Evolutionary conservation across 1,140 invertebrate species (phyloP).

Genomic region (Drosophila sp.): DNA sequence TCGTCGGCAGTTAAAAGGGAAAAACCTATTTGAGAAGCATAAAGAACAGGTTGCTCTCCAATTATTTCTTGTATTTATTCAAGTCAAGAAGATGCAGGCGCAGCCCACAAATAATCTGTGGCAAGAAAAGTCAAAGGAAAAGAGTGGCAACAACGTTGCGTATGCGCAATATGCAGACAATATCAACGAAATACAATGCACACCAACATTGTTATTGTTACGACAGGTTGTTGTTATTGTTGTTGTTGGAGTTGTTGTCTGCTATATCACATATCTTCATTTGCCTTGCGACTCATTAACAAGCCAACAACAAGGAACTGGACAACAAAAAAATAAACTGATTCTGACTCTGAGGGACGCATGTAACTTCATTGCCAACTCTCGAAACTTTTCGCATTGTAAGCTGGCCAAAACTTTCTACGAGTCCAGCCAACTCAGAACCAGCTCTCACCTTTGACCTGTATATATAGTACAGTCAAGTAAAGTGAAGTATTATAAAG

Average conservation of each 20-base stretch:
- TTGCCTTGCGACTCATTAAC: constrained; percentile 69
- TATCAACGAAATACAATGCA: constrained; percentile 31
- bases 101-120: constrained; percentile 31
- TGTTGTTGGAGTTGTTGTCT: neutral
- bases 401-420: constrained; percentile 30
- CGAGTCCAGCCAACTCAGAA: constrained; percentile 24
- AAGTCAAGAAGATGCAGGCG: constrained; percentile 24
- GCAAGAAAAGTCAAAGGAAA: constrained; percentile 47
- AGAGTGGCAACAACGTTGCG: constrained; percentile 65
- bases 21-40: constrained; percentile 27
- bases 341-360: constrained; percentile 12
- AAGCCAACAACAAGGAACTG: constrained; percentile 39
- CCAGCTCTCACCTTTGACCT: constrained; percentile 55
- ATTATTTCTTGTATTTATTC: constrained; percentile 60
- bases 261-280: constrained; percentile 56
- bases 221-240: neutral
- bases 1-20: constrained; percentile 9
- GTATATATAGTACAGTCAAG: no score
- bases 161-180: constrained; percentile 64
- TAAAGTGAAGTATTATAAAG: neutral
- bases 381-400: constrained; percentile 56
- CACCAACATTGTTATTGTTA: constrained; percentile 9
- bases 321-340: constrained; percentile 40
- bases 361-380: neutral
- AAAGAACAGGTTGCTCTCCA: constrained; percentile 30